Percentiles rank a stretch among this genome's conserved stretches.
These are phyloP conservation scores for Pararge aegeria DNA, from an alignment of 1,140 invertebrate species.

Conservation along the genomic window DNA sequence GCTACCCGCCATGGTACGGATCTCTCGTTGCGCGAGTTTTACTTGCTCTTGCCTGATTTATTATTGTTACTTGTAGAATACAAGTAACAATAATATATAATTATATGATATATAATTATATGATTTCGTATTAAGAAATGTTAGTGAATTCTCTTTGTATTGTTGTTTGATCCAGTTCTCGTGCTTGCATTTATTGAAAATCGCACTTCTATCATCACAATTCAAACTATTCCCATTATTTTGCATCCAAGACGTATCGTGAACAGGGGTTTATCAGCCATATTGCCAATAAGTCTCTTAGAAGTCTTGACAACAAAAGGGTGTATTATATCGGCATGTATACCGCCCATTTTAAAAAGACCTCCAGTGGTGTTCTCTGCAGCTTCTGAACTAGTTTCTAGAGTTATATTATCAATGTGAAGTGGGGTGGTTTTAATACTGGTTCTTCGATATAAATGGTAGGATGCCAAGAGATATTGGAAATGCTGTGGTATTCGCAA, in stretches of 20 bases:
- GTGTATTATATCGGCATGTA: constrained; percentile 26
- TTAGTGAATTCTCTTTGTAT: background rate
- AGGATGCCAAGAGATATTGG: constrained; percentile 33
- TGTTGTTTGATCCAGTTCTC: constrained; percentile 22
- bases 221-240: constrained; percentile 41
- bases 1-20: too few species aligned
- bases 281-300: constrained; percentile 39
- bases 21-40: too few species aligned
- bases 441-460: constrained; percentile 31
- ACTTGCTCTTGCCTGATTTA: too few species aligned
- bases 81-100: background rate
- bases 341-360: constrained; percentile 30
- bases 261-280: constrained; percentile 34
- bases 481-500: constrained; percentile 29
- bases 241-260: constrained; percentile 32
- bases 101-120: background rate
- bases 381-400: constrained; percentile 20
- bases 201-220: constrained; percentile 25
- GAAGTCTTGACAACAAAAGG: constrained; percentile 35
- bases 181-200: constrained; percentile 21
- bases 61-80: too few species aligned
- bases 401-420: constrained; percentile 9
- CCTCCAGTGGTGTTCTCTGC: constrained; percentile 11
- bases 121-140: background rate
- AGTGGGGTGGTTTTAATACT: constrained; percentile 25